Base-by-base conservation (phyloP, 2,888 invertebrate genomes). In the Rhingia campestris region DNA sequence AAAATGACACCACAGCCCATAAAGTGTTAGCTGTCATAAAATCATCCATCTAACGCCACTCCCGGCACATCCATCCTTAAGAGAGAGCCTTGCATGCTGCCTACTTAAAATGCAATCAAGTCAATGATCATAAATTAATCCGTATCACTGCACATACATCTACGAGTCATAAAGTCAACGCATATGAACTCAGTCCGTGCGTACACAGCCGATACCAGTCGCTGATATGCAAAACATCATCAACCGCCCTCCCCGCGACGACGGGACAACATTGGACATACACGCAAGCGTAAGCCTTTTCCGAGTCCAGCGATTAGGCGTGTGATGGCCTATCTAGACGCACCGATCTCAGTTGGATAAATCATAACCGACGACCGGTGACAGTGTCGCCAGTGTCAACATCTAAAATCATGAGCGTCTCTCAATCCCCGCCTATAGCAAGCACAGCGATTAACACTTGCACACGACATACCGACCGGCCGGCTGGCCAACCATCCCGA, bases 321-420 rank as follows among this genome's bases (percentile, higher is more conserved):
- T 53, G 5, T 63, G 79, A 79, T 45, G 51, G 56, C 32, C 43
- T 72, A 84, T 84, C 84, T 70, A 54, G 74, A 80, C 80, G 66
- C 80, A 74, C 64, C 74, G 80, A 84, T 84, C 84, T 80, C 66
- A 54, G 54, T 51, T 84, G 80, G 54, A 84, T 84, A 84, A 84
- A 84, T 84, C 84, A 84, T 84, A 84, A 84, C 80, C 80, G 79
- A 80, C 80, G 80, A 84, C 66, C 75, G 80, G 84, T 80, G 84
- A 84, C 84, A 75, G 80, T 84, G 84, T 84, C 86, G 84, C 82
- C 82, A 82, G 72, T 84, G 86, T 84, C 86, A 84, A 74, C 86
- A 72, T 75, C 63, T 79, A 69, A 81, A 80, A 72, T 61, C 76
- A 80, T 74, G 80, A 84, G 66, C 77, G 85, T 81, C 72, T 86